A percentile compares a stretch with the other conserved stretches of the same genome.
These are phyloP conservation scores for Parelbella ahira DNA, from an alignment of 2,888 invertebrate genomes.

Conservation along the genomic window DNA sequence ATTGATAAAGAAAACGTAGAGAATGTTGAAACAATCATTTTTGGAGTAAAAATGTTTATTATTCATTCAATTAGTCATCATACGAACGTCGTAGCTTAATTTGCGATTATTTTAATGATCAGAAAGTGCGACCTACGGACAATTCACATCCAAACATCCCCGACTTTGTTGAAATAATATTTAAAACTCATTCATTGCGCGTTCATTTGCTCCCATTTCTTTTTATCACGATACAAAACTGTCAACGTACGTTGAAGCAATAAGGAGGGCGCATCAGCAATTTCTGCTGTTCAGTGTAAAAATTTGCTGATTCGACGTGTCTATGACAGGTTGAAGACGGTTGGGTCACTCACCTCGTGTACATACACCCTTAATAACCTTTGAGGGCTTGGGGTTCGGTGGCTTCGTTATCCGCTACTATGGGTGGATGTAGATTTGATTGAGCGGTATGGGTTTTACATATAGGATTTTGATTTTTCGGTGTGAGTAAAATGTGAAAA, in stretches of 20 bases:
- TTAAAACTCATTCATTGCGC: neutral
- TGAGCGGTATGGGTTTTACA: conserved; percentile 8
- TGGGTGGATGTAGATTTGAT: conserved; percentile 6
- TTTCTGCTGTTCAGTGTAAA: neutral
- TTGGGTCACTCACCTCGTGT: conserved; percentile 11
- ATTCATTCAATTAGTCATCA: too few relatives aligned
- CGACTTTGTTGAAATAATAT: too few relatives aligned
- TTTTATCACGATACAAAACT: neutral
- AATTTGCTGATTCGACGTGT: neutral
- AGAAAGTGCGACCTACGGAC: neutral
- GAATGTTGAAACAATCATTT: too few relatives aligned
- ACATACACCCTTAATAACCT: conserved; percentile 11
- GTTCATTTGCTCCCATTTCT: neutral
- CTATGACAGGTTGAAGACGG: conserved; percentile 14
- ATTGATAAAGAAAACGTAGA: too few relatives aligned
- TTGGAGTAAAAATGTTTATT: too few relatives aligned
- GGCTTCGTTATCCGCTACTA: conserved; percentile 4
- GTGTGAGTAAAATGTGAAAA: too few relatives aligned
- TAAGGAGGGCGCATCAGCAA: too few relatives aligned
- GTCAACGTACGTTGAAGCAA: conserved; percentile 1
- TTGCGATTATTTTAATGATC: conserved; percentile 1
- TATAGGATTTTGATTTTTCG: too few relatives aligned
- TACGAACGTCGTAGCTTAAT: too few relatives aligned
- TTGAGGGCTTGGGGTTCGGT: conserved; percentile 2
- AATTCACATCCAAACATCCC: neutral